Evolutionary conservation across 2,797 vertebrate genomes (phyloP).

Genomic region (Neoniphon sammara): DNA sequence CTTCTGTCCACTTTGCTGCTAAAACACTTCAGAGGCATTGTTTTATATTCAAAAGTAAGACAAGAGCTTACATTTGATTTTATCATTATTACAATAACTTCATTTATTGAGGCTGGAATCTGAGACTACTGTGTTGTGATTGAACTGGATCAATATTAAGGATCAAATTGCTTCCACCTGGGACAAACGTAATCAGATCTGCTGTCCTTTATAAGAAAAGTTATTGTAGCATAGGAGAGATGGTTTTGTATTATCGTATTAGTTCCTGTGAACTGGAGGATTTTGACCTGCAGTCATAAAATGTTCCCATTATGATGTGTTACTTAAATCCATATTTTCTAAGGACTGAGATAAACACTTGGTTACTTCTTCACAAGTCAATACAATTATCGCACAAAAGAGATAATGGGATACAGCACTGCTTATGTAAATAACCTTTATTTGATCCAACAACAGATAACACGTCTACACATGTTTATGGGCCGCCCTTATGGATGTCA

Average conservation of each 20-base stretch:
- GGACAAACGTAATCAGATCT: slow-evolving; percentile 35
- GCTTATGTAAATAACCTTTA: slow-evolving; percentile 22
- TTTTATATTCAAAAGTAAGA: neutral
- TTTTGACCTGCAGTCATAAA: slow-evolving; percentile 52
- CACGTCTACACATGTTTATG: neutral
- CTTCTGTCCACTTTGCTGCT: too few species aligned
- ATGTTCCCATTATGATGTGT: slow-evolving; percentile 1
- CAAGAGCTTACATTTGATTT: neutral
- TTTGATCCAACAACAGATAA: slow-evolving; percentile 28
- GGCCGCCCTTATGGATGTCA: neutral
- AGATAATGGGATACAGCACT: slow-evolving; percentile 14
- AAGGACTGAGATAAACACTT: slow-evolving; percentile 13
- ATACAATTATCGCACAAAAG: slow-evolving; percentile 4
- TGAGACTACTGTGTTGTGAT: neutral
- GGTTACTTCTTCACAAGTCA: slow-evolving; percentile 1
- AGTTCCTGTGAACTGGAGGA: slow-evolving; percentile 35
- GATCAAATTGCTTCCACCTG: slow-evolving; percentile 30
- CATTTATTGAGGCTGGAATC: neutral
- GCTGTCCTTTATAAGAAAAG: slow-evolving; percentile 37
- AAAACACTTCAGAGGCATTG: neutral
- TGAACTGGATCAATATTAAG: slow-evolving; percentile 50
- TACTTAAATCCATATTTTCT: slow-evolving; percentile 13
- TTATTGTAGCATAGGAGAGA: slow-evolving; percentile 14
- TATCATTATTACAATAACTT: neutral
- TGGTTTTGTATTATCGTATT: slow-evolving; percentile 26